Evolutionary conservation across 2,797 vertebrate species (phyloP).

Genomic region (Eutrigla gurnardus): DNA sequence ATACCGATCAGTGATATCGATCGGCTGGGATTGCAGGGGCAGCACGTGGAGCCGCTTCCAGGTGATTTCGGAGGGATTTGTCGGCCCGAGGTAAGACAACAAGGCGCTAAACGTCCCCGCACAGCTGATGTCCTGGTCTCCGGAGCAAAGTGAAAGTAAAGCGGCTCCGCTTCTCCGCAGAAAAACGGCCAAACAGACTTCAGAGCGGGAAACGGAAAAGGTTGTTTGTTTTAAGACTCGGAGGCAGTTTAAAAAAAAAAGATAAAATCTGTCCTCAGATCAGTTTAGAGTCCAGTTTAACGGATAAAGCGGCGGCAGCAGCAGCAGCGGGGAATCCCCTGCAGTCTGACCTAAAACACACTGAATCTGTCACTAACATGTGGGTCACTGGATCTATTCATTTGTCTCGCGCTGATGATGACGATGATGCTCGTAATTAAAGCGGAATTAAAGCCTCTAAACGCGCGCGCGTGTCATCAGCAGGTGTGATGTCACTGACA

Average conservation of each 20-base stretch:
- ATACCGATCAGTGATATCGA: neutral
- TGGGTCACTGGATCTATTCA: neutral
- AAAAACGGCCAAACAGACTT: neutral
- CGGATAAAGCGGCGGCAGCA: neutral
- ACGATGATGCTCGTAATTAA: neutral
- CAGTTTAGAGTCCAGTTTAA: neutral
- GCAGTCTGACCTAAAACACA: neutral
- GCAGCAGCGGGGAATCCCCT: conserved; percentile 4
- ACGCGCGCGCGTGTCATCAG: neutral
- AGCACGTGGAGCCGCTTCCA: neutral
- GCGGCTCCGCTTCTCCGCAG: neutral
- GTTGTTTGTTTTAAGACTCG: too few species aligned
- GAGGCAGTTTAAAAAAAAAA: neutral
- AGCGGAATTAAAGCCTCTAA: neutral
- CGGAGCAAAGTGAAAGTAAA: conserved; percentile 48
- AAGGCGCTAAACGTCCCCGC: neutral
- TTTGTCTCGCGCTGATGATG: neutral
- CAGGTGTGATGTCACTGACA: neutral
- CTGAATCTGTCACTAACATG: neutral
- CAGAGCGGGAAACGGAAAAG: neutral
- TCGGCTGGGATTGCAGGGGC: neutral
- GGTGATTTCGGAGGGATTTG: neutral
- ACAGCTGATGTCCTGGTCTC: neutral
- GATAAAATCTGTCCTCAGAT: neutral
- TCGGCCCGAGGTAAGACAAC: neutral